These are phyloP conservation scores for Spea multiplicata DNA, from an alignment of 2,113 vertebrate species.

Conservation along the genomic window DNA sequence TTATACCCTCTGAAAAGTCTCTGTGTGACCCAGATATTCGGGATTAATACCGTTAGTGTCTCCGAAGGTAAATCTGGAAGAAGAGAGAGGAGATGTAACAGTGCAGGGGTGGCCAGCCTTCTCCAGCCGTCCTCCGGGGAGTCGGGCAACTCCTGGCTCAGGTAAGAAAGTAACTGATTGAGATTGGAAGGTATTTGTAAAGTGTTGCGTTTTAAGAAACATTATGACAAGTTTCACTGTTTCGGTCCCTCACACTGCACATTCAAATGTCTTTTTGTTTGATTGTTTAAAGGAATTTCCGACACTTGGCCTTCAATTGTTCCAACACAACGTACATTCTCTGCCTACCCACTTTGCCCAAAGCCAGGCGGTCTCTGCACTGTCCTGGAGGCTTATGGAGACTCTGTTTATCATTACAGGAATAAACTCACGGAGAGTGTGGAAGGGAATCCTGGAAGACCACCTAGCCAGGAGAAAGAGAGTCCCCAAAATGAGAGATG, in stretches of 20 bases:
- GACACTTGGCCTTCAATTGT: conserved; percentile 30
- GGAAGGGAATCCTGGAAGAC: conserved; percentile 1
- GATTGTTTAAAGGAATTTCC: conserved; percentile 21
- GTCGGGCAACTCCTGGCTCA: conserved; percentile 26
- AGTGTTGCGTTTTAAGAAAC: too few species aligned
- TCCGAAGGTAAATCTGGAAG: conserved; percentile 49
- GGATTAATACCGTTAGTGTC: background rate
- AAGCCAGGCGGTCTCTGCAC: background rate
- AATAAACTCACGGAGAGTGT: background rate
- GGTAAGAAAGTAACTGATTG: background rate
- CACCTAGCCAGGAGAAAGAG: conserved; percentile 21
- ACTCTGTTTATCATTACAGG: conserved; percentile 24
- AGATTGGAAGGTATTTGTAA: too few species aligned
- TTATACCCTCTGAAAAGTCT: too few species aligned
- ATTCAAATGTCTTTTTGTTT: conserved; percentile 23
- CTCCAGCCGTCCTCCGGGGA: conserved; percentile 4
- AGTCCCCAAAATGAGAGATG: background rate
- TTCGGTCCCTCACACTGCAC: background rate
- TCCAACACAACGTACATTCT: conserved; percentile 1
- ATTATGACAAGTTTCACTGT: background rate
- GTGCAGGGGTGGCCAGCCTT: conserved; percentile 18
- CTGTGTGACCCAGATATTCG: too few species aligned
- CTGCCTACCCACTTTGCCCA: background rate
- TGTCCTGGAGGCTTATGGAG: background rate
- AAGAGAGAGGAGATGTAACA: conserved; percentile 44